Conservation (phyloP, 2,888 invertebrate species). For the Empis livida region DNA sequence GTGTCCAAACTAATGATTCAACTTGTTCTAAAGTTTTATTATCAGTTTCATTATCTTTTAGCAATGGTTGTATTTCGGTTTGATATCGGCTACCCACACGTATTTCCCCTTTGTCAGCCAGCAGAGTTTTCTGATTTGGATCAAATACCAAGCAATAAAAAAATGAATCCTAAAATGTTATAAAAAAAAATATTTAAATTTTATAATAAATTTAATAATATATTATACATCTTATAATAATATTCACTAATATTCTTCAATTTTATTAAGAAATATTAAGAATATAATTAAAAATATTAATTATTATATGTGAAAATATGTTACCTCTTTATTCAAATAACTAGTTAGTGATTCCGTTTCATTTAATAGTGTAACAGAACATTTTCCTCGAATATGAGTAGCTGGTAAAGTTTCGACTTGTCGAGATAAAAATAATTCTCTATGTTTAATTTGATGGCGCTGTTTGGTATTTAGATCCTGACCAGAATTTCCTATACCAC, state of each 20-base stretch:
- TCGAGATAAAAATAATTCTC: conserved; percentile 94
- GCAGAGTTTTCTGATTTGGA: conserved; percentile 94
- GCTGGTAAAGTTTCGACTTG: conserved; percentile 97
- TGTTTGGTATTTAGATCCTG: conserved; percentile 48
- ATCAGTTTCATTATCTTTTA: conserved; percentile 54
- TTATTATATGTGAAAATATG: conserved; percentile 19
- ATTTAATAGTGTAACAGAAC: conserved; percentile 95
- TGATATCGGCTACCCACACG: conserved; percentile 89
- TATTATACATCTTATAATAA: background rate
- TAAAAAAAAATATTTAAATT: conserved; percentile 1
- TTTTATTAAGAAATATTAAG: no score
- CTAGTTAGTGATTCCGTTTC: conserved; percentile 95
- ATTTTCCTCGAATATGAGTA: conserved; percentile 98
- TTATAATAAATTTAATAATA: conserved; percentile 2
- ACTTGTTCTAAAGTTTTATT: conserved; percentile 59
- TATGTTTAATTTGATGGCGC: conserved; percentile 91
- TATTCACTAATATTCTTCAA: no score
- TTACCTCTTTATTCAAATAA: conserved; percentile 92
- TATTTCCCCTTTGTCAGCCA: conserved; percentile 97
- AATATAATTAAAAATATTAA: background rate
- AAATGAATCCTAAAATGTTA: conserved; percentile 74
- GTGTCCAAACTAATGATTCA: conserved; percentile 91
- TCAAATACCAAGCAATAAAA: conserved; percentile 99
- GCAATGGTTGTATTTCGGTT: conserved; percentile 76
- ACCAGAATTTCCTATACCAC: conserved; percentile 14